Evolutionary conservation across 2,113 vertebrate species (phyloP).

Genomic region (Rhinoderma darwinii): DNA sequence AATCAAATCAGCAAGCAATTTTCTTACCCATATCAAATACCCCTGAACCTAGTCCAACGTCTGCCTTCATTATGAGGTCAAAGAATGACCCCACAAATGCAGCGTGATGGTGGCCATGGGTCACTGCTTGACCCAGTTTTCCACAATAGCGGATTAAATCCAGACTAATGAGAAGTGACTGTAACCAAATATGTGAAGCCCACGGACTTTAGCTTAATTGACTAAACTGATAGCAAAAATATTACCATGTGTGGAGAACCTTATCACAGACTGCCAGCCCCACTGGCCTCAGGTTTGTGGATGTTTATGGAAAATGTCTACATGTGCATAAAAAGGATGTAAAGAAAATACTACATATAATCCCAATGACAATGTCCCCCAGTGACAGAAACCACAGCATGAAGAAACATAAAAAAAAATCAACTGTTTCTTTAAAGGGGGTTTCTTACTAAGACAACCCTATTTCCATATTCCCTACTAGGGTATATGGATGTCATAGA

Average conservation of each 20-base stretch:
- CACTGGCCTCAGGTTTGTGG: neutral
- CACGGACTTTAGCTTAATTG: neutral
- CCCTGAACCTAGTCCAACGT: neutral
- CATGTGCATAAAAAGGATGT: neutral
- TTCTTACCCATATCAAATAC: neutral
- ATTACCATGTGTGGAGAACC: conserved; percentile 13
- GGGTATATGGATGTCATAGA: too few relatives aligned
- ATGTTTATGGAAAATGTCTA: neutral
- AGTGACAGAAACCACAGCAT: too few relatives aligned
- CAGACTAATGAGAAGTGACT: conserved; percentile 17
- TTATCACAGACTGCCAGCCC: neutral
- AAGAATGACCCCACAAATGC: neutral
- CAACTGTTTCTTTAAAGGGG: too few relatives aligned
- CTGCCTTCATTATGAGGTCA: conserved; percentile 14
- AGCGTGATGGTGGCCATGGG: neutral
- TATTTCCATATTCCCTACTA: too few relatives aligned
- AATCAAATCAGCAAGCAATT: neutral
- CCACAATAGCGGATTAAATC: conserved; percentile 3
- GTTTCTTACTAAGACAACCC: too few relatives aligned
- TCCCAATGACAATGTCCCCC: too few relatives aligned
- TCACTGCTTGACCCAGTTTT: conserved; percentile 5
- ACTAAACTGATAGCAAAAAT: neutral
- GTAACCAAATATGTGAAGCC: conserved; percentile 5
- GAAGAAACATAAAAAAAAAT: too few relatives aligned
- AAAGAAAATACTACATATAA: neutral